A percentile compares a stretch with the other conserved stretches of the same genome.
These are phyloP conservation scores for Pygoscelis antarcticus DNA, from an alignment of 2,113 vertebrate genomes.

Conservation along the genomic window DNA sequence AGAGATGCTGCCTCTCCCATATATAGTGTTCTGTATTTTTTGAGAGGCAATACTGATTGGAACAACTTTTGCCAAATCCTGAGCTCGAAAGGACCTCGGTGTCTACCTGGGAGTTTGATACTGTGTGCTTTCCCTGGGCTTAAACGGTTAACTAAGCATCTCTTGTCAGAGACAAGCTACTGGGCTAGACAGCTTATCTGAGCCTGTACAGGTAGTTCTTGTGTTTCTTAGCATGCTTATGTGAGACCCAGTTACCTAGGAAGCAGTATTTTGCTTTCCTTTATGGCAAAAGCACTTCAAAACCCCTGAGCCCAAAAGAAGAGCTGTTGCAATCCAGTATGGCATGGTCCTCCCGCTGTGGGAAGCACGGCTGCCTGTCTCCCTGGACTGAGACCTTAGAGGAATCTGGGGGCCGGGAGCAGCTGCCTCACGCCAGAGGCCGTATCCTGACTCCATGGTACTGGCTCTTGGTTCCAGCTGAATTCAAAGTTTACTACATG, in stretches of 20 bases:
- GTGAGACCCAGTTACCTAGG: neutral
- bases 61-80: neutral
- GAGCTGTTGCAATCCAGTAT: neutral
- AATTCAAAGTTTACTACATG: neutral
- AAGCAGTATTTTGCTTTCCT: neutral
- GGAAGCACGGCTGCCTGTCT: neutral
- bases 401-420: neutral
- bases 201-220: neutral
- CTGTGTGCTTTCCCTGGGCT: neutral
- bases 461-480: neutral
- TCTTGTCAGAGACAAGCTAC: neutral
- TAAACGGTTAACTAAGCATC: neutral
- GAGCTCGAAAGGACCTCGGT: rapidly evolving
- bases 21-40: neutral
- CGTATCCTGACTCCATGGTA: rapidly evolving
- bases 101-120: neutral
- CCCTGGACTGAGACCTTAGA: neutral
- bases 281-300: neutral
- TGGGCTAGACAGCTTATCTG: neutral
- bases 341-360: neutral
- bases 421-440: neutral
- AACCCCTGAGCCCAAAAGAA: neutral
- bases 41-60: neutral
- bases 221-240: neutral
- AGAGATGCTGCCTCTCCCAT: neutral